Base-by-base conservation (phyloP, 2,113 vertebrate species). In the Hippocampus mohnikei region DNA sequence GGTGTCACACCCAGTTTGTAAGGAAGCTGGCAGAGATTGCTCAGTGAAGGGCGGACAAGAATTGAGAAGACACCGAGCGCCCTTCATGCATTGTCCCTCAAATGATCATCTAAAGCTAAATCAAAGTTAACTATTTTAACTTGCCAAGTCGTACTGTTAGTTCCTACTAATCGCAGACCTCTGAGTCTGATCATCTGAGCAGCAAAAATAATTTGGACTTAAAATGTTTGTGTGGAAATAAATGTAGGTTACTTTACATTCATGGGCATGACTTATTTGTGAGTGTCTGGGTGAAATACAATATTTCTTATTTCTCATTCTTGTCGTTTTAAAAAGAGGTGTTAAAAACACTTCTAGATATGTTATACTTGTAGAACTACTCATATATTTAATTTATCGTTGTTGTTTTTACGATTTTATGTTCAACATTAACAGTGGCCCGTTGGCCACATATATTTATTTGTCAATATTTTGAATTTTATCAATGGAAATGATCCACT, bases 1-100 rank as follows among this genome's bases (percentile, higher is more conserved):
- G 62, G 82, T 82, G 88, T 90, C 88, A 89, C 88, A 87, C 89
- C 89, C 88, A 70, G 80, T 80, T 84, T 83, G 42, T 0, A 25
- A 46, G 40, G n/a, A 50, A 37, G 67, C 70, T 64, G 74, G 71
- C 70, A 42, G 69, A 63, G 76, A 74, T 23, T 74, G 67, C 66
- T 60, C 46, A 58, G 16, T 25, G 46, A 53, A 33, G 73, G 69
- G 66, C 8, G 70, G 66, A 48, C 68, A 13, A 9, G 12, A 64
- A 59, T 42, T 12, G 53, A 20, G 29, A 64, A 44, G 25, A 58
- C 59, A 40, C 63, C 42, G 66, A 21, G 10, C 48, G 37, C n/a
- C 50, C 71, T 12, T 71, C 55, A 10, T 68, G 63, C 33, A 0
- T 41, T 58, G 8, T 41, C 18, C 18, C 61, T 10, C 12, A 73